Percentiles rank a stretch among this genome's conserved stretches.
phyloP scores from a whole-genome alignment of 1,140 invertebrate genomes.

The Drosophila nigrodunni region DNA sequence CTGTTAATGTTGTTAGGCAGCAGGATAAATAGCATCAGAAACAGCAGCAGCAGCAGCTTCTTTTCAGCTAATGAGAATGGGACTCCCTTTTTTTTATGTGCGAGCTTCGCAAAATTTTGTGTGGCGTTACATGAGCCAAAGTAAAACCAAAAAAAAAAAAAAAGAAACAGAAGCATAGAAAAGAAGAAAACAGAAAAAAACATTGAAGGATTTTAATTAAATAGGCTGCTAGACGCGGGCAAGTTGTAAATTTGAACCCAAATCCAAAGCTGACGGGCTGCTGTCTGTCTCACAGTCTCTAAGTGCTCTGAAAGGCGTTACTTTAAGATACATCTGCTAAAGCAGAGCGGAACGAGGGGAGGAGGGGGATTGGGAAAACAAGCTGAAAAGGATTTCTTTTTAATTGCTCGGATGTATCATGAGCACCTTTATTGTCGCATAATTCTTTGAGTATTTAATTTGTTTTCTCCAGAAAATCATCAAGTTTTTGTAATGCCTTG shows the following conservation, averaged over 20 bases:
- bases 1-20: conserved; percentile 78
- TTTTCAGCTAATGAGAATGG: conserved; percentile 78
- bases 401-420: conserved; percentile 46
- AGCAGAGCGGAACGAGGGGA: background rate
- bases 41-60: conserved; percentile 64
- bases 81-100: conserved; percentile 13
- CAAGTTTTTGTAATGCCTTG: conserved; percentile 16
- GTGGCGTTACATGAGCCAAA: conserved; percentile 48
- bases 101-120: conserved; percentile 47
- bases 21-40: conserved; percentile 51
- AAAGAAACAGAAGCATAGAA: conserved; percentile 14
- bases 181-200: conserved; percentile 40
- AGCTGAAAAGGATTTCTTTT: conserved; percentile 11
- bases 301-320: conserved; percentile 2
- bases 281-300: background rate
- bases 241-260: conserved; percentile 46
- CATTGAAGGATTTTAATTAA: conserved; percentile 82
- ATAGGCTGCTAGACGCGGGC: conserved; percentile 56
- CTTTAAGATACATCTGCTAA: conserved; percentile 2
- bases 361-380: background rate
- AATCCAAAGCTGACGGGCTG: background rate
- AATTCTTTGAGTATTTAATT: conserved; percentile 43
- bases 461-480: background rate
- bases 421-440: conserved; percentile 44
- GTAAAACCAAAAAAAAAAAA: conserved; percentile 11